Base-by-base conservation (phyloP, 92 coral and sea anemone genomes). In the Zoanthus sansibaricus region DNA sequence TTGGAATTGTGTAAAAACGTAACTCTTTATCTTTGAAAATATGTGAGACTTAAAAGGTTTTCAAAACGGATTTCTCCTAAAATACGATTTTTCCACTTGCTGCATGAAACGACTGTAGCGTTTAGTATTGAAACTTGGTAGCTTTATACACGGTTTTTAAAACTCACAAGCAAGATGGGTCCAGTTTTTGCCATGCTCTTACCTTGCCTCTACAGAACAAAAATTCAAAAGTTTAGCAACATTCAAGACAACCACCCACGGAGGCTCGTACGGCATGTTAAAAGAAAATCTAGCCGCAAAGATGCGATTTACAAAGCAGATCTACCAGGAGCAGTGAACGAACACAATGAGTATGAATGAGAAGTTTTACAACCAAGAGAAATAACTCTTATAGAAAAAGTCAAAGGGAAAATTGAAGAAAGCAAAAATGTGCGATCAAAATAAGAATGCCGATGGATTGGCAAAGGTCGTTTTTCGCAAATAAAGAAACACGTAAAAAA, bases 231-330 rank as follows among this genome's bases (percentile, higher is more conserved):
- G 32, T 78, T 77, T 18, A 55, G 49, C 44, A 37, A 58, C 10
- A 77, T 77, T 17, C 13, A 16, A 10, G 83, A 78, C 47, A 71
- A 78, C 5, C 54, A 37, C 25, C 54, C 83, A 0, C 2, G 32
- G 15, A 59, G 59, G 30, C 72, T 14, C n/a, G 71, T 32, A 32
- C 54, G 52, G 18, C 71, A 10, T 13, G 15, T 17, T 18, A 78
- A 78, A n/a, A 78, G 83, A 59, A 78, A 78, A 61, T 7, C 83
- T 7, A 59, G 52, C 71, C 71, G 83, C 1, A 78, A 78, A 56
- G 83, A 78, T 4, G 55, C 83, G 17, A 58, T 2, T 15, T 76
- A 76, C 54, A 78, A 78, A 51, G 47, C 83, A 37, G 52, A 33
- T 10, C 9, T 78, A 15, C 83, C 83, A 1, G 83, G 83, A 33